Evolutionary conservation across 2,888 invertebrate species (phyloP).

Genomic region (Danaus chrysippus): DNA sequence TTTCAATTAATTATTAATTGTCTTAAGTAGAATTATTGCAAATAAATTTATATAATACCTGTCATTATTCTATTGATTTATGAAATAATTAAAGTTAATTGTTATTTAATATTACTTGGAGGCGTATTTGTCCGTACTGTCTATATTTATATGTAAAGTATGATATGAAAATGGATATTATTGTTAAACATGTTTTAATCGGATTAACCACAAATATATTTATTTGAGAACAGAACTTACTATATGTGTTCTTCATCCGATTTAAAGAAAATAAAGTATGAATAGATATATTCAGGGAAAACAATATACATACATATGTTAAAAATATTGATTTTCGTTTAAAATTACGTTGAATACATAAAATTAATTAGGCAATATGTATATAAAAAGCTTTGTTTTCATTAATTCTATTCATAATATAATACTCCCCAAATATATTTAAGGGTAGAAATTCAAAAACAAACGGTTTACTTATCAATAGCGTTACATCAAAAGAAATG

Average conservation of each 20-base stretch:
- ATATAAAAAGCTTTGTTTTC: neutral
- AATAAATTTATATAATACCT: constrained; percentile 19
- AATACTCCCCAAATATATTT: neutral
- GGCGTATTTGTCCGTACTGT: neutral
- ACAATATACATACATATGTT: too few species aligned
- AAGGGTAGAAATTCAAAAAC: constrained; percentile 52
- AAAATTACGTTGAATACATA: too few species aligned
- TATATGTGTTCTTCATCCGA: too few species aligned
- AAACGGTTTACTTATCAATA: constrained; percentile 60
- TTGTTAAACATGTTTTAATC: too few species aligned
- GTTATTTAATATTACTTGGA: neutral
- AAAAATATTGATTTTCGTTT: too few species aligned
- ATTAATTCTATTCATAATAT: neutral
- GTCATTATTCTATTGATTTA: neutral
- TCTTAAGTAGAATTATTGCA: constrained; percentile 25
- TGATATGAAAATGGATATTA: too few species aligned
- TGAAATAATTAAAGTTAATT: neutral
- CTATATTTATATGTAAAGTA: neutral
- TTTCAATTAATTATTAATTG: constrained; percentile 25
- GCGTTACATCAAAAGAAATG: constrained; percentile 59
- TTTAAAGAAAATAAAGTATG: too few species aligned
- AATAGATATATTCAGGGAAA: too few species aligned
- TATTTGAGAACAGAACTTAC: too few species aligned
- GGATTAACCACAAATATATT: too few species aligned
- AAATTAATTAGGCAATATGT: too few species aligned